Evolutionary conservation across 2,113 vertebrate species (phyloP), one percentile per base, ranked within the genome.

Genomic region (Agelaius phoeniceus): DNA sequence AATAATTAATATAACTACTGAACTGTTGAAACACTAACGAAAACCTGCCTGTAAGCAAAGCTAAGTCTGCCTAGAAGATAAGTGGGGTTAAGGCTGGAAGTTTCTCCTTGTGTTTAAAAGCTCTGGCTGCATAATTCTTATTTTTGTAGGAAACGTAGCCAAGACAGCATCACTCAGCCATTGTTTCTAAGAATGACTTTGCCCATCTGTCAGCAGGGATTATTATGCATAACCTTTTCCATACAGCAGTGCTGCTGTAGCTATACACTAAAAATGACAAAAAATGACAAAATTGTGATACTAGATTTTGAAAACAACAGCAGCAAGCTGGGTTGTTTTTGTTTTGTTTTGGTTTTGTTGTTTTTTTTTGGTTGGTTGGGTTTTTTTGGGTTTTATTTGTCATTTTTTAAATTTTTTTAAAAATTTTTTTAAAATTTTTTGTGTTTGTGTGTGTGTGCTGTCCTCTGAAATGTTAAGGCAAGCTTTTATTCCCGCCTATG

Each of bases 181-280:
- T 83, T 93, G 17, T 87, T 97, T 95, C 80, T 57, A 92, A 77
- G 61, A 97, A 92, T 52, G 74, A 84, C 37, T 95, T 91, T 93
- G 58, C 37, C 80, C 71, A 85, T 96, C 57, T 95, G 68, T 68
- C 95, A 75, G 14, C 26, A 73, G 37, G 71, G 62, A 88, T 97
- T 88, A 89, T 97, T 96, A 94, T 92, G 66, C 68, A 72, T 74
- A 96, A 94, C n/a, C 43, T 89, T 26, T 57, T 93, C 88, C 93
- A 44, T 46, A 62, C 11, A 80, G 57, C 75, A 90, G 39, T 54
- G 35, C 37, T 95, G 48, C 39, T 81, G 73, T 92, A 93, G 22
- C 43, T 73, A 48, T 93, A 95, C 90, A 94, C 57, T 33, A 92
- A 86, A 84, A 89, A 54, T 57, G 44, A 52, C 39, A 94, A 92